Conservation (phyloP, 2,888 invertebrate genomes). For the Caenorhabditis japonica region DNA sequence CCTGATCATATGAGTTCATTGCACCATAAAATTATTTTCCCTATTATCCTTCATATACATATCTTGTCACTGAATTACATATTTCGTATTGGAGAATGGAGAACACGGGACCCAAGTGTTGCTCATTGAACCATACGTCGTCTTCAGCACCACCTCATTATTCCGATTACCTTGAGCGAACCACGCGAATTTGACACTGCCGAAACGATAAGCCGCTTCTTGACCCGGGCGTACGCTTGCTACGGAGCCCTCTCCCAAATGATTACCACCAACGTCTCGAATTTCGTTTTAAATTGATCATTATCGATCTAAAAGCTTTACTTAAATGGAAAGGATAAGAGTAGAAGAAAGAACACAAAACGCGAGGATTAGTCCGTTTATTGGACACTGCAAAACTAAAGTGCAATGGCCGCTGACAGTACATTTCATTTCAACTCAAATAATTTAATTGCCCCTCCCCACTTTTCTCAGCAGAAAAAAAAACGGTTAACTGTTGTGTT, state of each 20-base stretch:
- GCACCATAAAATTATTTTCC: too few relatives aligned
- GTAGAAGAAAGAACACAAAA: not conserved
- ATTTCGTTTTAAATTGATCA: conserved; percentile 33
- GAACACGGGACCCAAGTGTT: conserved; percentile 22
- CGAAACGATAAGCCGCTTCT: conserved; percentile 43
- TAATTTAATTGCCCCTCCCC: too few relatives aligned
- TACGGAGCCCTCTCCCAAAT: not conserved
- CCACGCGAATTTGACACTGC: conserved; percentile 33
- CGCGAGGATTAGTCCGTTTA: not conserved
- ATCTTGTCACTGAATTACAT: too few relatives aligned
- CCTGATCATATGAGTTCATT: too few relatives aligned
- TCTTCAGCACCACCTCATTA: conserved; percentile 24
- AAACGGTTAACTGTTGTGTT: conserved; percentile 42
- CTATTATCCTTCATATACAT: too few relatives aligned
- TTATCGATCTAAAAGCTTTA: conserved; percentile 12
- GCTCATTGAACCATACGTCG: conserved; percentile 25
- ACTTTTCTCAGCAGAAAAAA: conserved; percentile 11
- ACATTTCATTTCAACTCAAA: too few relatives aligned
- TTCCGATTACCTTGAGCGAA: conserved; percentile 36
- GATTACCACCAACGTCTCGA: conserved; percentile 20
- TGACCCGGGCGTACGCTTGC: conserved; percentile 29
- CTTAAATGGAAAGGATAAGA: conserved; percentile 9
- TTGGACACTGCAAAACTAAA: not conserved
- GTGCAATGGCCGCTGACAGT: too few relatives aligned
- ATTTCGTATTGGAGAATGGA: too few relatives aligned